These are phyloP conservation scores for Deilephila elpenor DNA, from an alignment of 2,888 invertebrate genomes.

Conservation along the genomic window DNA sequence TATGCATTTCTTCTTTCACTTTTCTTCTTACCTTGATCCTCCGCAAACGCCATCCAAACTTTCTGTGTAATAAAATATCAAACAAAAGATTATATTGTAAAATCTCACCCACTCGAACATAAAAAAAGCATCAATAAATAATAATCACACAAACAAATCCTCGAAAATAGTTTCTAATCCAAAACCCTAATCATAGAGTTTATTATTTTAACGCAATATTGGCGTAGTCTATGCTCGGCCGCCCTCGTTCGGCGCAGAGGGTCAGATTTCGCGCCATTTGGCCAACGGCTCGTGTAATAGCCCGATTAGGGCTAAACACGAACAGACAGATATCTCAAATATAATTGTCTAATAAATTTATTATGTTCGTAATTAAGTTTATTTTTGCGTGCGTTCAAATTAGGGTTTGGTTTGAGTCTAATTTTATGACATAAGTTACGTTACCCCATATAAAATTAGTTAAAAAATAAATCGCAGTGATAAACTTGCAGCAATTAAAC, in stretches of 20 bases:
- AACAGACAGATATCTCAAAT: slow-evolving; percentile 38
- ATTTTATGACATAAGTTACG: not conserved
- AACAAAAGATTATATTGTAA: not conserved
- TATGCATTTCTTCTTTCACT: too few species aligned
- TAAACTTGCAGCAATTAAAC: too few species aligned
- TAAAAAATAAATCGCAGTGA: not conserved
- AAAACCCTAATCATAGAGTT: slow-evolving; percentile 10
- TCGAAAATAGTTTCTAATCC: slow-evolving; percentile 1
- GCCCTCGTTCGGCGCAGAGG: slow-evolving; percentile 65
- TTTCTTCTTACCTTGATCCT: too few species aligned
- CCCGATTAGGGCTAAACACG: slow-evolving; percentile 53
- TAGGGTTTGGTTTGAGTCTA: not conserved
- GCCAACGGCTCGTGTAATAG: slow-evolving; percentile 81
- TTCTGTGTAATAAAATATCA: not conserved
- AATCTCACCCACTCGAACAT: not conserved
- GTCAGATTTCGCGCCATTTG: slow-evolving; percentile 84
- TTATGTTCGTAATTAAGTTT: slow-evolving; percentile 16
- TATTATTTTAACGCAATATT: slow-evolving; percentile 35
- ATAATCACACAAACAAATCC: not conserved
- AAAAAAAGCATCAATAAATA: not conserved
- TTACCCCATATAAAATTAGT: not conserved
- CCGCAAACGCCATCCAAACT: too few species aligned
- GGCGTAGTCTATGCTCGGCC: slow-evolving; percentile 61
- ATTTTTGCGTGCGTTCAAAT: not conserved
- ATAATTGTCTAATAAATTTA: slow-evolving; percentile 24